Evolutionary conservation across 2,113 vertebrate genomes (phyloP), one percentile per base, ranked within the genome.

Genomic region (Uria aalge): DNA sequence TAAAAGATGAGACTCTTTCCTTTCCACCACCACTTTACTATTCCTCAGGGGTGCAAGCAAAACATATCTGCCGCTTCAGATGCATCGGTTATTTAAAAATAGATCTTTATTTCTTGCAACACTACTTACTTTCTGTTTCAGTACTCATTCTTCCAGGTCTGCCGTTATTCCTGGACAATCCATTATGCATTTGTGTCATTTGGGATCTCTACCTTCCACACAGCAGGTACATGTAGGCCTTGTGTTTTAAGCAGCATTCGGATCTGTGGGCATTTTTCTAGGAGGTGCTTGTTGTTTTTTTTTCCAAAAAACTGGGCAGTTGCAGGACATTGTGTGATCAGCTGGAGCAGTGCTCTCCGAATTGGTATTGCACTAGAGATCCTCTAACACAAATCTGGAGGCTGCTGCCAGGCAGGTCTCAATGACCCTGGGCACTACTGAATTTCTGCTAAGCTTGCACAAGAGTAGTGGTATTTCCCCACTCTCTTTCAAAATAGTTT

Each of bases 401-500:
- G 12, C 23, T 81, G 56, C 45, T 87, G 67, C 81, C 69, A 75
- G 69, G 30, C 12, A 8, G 71, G 74, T 30, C 29, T 66, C 1
- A 0, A 32, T 94, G 92, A 94, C 86, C 88, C 86, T 94, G 80
- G 48, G 22, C 53, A 41, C 80, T 50, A 68, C 57, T n/a, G 48
- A 47, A 50, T 85, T 95, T 88, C 90, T 94, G 80, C 45, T 75
- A 68, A 87, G 73, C 89, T 95, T 97, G 92, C 94, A 96, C 64
- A 96, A 94, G 83, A 64, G 43, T 27, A 67, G 83, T 38, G 68
- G 79, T 94, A 77, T 97, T 96, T 96, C 91, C 91, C 93, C 91
- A 96, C 52, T 89, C 77, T 71, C 68, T 96, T 94, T 93, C 95
- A 95, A 76, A 94, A 94, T 41, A n/a, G 76, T 86, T 95, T 86